Conservation (phyloP, 2,797 vertebrate species). For the Rallus crepitans region DNA sequence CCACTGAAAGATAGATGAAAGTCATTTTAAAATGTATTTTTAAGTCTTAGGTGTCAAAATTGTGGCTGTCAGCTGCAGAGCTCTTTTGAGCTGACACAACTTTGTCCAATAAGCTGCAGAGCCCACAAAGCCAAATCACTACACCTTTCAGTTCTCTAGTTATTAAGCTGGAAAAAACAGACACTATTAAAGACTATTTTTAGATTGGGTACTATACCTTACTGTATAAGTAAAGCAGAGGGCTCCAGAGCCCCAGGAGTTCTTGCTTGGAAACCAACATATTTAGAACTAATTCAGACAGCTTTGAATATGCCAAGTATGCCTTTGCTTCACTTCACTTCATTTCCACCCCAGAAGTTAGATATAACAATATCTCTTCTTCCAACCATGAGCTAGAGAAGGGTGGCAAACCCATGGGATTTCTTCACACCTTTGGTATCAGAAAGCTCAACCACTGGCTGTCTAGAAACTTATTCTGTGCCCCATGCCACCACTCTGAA, state of each 20-base stretch:
- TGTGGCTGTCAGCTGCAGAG: neutral
- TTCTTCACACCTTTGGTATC: neutral
- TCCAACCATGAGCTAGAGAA: neutral
- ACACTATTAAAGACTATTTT: neutral
- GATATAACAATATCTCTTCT: neutral
- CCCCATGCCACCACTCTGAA: too few relatives aligned
- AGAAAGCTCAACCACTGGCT: neutral
- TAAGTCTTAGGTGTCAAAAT: neutral
- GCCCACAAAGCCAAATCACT: neutral
- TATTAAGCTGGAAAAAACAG: neutral
- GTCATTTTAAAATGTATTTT: neutral
- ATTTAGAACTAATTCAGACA: neutral
- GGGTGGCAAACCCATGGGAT: neutral
- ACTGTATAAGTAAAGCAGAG: neutral
- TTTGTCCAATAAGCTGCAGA: neutral
- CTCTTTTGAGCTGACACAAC: neutral
- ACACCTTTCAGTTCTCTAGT: neutral
- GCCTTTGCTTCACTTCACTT: neutral
- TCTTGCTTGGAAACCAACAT: neutral
- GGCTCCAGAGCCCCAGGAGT: neutral
- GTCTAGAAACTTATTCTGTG: too few relatives aligned
- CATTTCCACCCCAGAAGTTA: neutral
- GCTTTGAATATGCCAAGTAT: neutral
- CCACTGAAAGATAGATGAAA: neutral
- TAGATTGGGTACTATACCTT: neutral